These are phyloP conservation scores for Ochotona princeps DNA, from an alignment of 2,113 vertebrate species.

Conservation along the genomic window DNA sequence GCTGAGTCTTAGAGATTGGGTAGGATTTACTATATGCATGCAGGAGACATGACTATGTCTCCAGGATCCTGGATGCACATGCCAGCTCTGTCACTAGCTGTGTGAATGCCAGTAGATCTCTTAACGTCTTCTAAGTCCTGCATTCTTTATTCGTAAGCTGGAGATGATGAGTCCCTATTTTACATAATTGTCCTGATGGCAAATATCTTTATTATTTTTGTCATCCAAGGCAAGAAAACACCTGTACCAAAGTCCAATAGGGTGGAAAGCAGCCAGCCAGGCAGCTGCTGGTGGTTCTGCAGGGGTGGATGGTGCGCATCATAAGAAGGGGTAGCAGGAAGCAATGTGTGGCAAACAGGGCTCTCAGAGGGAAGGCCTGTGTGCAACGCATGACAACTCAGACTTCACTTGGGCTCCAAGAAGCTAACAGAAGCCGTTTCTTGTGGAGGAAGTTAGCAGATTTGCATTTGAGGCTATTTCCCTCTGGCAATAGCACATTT, in stretches of 20 bases:
- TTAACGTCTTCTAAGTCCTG: background rate
- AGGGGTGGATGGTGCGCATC: rapidly evolving
- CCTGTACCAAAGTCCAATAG: background rate
- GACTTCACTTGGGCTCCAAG: background rate
- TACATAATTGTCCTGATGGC: background rate
- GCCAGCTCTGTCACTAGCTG: background rate
- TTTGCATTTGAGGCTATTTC: background rate
- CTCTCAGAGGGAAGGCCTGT: background rate
- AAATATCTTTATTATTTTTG: background rate
- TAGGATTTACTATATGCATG: background rate
- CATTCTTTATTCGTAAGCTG: background rate
- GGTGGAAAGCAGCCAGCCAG: background rate
- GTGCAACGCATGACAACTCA: background rate
- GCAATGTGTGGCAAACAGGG: too few relatives aligned
- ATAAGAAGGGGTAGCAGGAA: background rate
- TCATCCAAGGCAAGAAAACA: background rate
- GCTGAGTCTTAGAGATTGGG: background rate
- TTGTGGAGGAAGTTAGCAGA: background rate
- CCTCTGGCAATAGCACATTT: background rate
- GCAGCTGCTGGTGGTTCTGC: background rate
- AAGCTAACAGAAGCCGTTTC: background rate
- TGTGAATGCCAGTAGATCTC: background rate
- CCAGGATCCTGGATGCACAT: background rate
- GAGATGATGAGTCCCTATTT: background rate
- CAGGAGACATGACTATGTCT: background rate